Conservation (phyloP, 2,888 invertebrate genomes). For the Amiota communis region DNA sequence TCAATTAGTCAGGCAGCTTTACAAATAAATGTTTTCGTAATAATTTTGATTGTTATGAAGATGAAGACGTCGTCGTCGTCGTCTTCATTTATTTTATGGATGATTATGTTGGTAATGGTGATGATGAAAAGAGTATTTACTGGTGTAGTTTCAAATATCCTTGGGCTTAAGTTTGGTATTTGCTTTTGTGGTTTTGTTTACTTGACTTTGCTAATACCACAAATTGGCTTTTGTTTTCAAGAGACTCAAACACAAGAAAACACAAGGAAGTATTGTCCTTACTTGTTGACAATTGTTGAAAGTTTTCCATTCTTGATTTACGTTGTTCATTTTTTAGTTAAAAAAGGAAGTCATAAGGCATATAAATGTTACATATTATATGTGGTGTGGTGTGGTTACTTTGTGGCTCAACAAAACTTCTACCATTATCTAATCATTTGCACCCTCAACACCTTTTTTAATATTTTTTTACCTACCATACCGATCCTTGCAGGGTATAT, state of each 20-base stretch:
- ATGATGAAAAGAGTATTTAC: not conserved
- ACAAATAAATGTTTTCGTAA: slow-evolving; percentile 16
- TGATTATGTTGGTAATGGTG: not conserved
- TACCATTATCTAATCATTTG: no score
- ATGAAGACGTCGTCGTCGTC: not conserved
- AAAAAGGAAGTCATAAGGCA: not conserved
- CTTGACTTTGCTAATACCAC: slow-evolving; percentile 42
- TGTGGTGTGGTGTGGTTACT: no score
- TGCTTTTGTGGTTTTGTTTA: slow-evolving; percentile 3
- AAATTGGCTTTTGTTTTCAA: slow-evolving; percentile 59
- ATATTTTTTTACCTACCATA: no score
- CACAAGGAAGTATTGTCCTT: not conserved
- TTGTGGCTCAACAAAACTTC: no score
- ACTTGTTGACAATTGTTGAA: not conserved
- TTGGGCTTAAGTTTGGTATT: slow-evolving; percentile 13
- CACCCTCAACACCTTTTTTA: no score
- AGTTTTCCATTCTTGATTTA: not conserved
- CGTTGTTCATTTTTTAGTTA: slow-evolving; percentile 5
- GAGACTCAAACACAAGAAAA: not conserved
- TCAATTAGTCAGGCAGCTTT: slow-evolving; percentile 55
- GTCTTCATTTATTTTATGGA: not conserved
- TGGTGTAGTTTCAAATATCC: slow-evolving; percentile 1
- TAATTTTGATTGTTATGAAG: slow-evolving; percentile 26
- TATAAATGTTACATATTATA: not conserved
- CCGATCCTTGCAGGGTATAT: no score